Evolutionary conservation across 2,888 invertebrate species (phyloP).

Genomic region (Agelastica alni): DNA sequence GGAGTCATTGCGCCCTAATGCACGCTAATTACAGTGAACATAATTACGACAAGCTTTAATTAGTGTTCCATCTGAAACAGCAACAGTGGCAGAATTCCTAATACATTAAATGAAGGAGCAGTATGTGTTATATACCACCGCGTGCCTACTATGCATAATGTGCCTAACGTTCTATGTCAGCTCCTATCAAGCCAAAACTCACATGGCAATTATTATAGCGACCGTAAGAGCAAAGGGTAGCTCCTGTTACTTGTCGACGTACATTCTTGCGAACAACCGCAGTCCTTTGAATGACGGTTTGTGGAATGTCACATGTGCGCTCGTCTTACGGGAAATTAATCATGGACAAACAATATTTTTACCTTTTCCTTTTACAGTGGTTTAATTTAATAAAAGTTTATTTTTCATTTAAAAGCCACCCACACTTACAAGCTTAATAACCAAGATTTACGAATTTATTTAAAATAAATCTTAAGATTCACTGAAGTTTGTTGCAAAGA

Average conservation of each 20-base stretch:
- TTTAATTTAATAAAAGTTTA: too few species aligned
- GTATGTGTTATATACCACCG: conserved; percentile 29
- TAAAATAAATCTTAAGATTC: too few species aligned
- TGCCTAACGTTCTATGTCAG: conserved; percentile 24
- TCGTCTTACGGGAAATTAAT: too few species aligned
- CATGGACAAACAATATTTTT: too few species aligned
- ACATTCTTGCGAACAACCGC: neutral
- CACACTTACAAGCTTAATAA: too few species aligned
- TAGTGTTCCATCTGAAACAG: conserved; percentile 42
- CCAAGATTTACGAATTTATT: too few species aligned
- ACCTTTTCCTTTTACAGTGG: too few species aligned
- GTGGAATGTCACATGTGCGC: too few species aligned
- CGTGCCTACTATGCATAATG: conserved; percentile 25
- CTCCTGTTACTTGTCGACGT: conserved; percentile 2
- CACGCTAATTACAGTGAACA: conserved; percentile 42
- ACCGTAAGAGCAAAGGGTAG: conserved; percentile 6
- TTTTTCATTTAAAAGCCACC: too few species aligned
- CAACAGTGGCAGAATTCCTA: conserved; percentile 39
- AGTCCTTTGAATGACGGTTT: neutral
- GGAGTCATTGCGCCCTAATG: conserved; percentile 38
- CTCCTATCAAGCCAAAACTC: conserved; percentile 12
- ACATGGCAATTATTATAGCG: conserved; percentile 8
- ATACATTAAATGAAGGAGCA: conserved; percentile 39
- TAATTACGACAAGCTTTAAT: conserved; percentile 44
- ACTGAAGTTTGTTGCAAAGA: too few species aligned